A percentile compares a stretch with the other conserved stretches of the same genome.
Conservation (phyloP, 2,888 invertebrate species). For the Thysanoteuthis rhombus region DNA sequence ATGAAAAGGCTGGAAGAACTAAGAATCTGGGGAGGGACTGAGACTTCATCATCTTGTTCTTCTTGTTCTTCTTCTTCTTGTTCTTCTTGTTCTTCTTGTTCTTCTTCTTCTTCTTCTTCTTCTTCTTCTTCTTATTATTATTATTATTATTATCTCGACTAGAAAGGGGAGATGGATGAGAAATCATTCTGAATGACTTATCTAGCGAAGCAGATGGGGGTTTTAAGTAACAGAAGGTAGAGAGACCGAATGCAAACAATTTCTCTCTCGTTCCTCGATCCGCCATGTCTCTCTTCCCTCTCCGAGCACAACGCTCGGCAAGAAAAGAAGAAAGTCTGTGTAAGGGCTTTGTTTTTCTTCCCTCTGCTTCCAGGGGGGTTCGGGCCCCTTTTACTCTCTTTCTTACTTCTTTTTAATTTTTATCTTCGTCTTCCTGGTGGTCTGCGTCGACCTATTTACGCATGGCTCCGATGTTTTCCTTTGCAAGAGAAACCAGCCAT, state of each 20-base stretch:
- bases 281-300: neutral
- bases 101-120: neutral
- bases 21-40: too few species aligned
- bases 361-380: neutral
- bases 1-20: too few species aligned
- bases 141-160: neutral
- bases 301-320: neutral
- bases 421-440: neutral
- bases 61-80: too few species aligned
- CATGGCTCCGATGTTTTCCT: slow-evolving; percentile 12
- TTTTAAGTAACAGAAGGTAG: neutral
- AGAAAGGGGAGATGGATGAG: neutral
- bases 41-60: too few species aligned
- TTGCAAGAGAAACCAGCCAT: neutral
- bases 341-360: neutral
- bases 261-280: neutral
- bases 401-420: neutral
- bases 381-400: neutral
- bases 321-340: neutral
- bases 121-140: neutral
- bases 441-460: neutral
- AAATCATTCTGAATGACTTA: neutral
- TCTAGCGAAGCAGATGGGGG: neutral
- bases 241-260: neutral
- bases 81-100: neutral